Percentiles rank a stretch among this genome's conserved stretches.
Evolutionary conservation across 1,140 invertebrate species (phyloP).

Genomic region (Littorina saxatilis): DNA sequence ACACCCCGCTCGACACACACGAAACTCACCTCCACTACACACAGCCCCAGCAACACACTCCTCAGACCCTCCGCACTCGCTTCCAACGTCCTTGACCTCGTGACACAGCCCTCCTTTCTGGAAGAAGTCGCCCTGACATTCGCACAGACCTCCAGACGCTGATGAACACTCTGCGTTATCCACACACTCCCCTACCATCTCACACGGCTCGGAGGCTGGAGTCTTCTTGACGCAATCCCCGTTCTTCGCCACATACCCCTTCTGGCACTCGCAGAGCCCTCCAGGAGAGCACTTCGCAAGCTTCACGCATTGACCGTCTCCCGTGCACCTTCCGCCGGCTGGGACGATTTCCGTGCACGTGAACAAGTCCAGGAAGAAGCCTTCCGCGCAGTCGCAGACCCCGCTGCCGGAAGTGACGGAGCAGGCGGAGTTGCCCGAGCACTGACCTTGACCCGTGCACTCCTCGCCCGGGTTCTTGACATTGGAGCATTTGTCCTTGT

Average conservation of each 20-base stretch:
- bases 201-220: slow-evolving; percentile 20
- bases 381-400: slow-evolving; percentile 31
- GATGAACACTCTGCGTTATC: slow-evolving; percentile 33
- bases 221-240: slow-evolving; percentile 26
- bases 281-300: slow-evolving; percentile 21
- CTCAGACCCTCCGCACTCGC: neutral
- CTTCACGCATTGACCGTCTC: slow-evolving; percentile 34
- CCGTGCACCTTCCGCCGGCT: slow-evolving; percentile 9
- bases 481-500: slow-evolving; percentile 8
- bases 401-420: neutral
- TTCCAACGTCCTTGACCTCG: neutral
- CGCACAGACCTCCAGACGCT: slow-evolving; percentile 11
- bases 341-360: slow-evolving; percentile 35
- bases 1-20: neutral
- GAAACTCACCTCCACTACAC: slow-evolving; percentile 13
- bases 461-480: slow-evolving; percentile 27
- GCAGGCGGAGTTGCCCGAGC: slow-evolving; percentile 35
- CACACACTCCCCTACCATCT: slow-evolving; percentile 25
- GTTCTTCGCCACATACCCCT: slow-evolving; percentile 18
- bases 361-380: slow-evolving; percentile 22
- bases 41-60: slow-evolving; percentile 28
- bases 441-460: slow-evolving; percentile 10
- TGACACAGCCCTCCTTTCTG: slow-evolving; percentile 1
- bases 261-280: slow-evolving; percentile 32
- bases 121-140: slow-evolving; percentile 29